Percentiles rank a stretch among this genome's conserved stretches.
Conservation (phyloP, 2,888 invertebrate species). For the Hymenopus coronatus region DNA sequence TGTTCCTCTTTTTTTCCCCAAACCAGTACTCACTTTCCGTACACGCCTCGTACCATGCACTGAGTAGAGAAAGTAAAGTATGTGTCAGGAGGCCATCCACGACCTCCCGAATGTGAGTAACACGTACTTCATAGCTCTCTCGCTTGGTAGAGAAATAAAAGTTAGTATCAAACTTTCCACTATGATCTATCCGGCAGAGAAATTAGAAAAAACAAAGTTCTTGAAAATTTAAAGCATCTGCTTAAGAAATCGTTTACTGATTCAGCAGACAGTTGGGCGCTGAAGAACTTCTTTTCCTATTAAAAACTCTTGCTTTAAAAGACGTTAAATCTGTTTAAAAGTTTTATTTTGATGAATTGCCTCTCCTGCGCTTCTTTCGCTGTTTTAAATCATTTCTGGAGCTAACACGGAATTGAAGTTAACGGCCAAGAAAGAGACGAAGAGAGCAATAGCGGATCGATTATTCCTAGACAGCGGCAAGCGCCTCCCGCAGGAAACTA, state of each 20-base stretch:
- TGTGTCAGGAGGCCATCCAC: too few relatives aligned
- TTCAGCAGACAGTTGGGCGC: not conserved
- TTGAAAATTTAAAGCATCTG: not conserved
- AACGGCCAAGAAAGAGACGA: not conserved
- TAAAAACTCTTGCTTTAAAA: not conserved
- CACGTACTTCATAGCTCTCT: too few relatives aligned
- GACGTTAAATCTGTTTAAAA: not conserved
- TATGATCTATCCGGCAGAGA: too few relatives aligned
- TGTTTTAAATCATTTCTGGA: not conserved
- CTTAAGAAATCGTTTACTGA: not conserved
- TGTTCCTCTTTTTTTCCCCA: too few relatives aligned
- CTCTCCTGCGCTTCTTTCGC: not conserved
- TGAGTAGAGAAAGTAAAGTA: too few relatives aligned
- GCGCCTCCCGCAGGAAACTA: not conserved
- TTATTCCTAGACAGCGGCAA: not conserved
- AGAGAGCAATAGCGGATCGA: not conserved
- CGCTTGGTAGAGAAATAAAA: too few relatives aligned
- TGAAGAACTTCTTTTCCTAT: not conserved
- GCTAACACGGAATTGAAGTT: not conserved
- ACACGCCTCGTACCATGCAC: too few relatives aligned
- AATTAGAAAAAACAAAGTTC: not conserved
- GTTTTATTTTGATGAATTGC: not conserved
- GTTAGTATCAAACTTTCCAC: too few relatives aligned
- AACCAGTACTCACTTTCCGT: too few relatives aligned
- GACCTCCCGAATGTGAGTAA: too few relatives aligned